A percentile compares a stretch with the other conserved stretches of the same genome.
These are phyloP conservation scores for Conchocele bisecta DNA, from an alignment of 2,888 invertebrate species.

Conservation along the genomic window DNA sequence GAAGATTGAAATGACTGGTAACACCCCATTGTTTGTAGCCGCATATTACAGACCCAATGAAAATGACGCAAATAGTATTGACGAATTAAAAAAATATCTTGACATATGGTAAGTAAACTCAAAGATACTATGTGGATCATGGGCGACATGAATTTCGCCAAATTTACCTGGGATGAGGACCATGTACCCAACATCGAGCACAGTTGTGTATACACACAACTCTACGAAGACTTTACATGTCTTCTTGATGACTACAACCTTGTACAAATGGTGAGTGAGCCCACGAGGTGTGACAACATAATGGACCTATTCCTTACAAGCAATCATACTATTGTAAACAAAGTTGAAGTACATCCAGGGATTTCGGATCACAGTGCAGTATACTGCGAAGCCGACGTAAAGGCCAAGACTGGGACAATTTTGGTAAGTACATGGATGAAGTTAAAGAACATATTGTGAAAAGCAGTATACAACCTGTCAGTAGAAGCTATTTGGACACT, in stretches of 20 bases:
- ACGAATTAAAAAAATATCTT: slow-evolving; percentile 13
- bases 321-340: slow-evolving; percentile 8
- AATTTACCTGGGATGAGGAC: slow-evolving; percentile 15
- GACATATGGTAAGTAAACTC: neutral
- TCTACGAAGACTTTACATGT: slow-evolving; percentile 11
- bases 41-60: slow-evolving; percentile 14
- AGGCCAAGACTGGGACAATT: slow-evolving; percentile 12
- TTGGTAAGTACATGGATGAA: neutral
- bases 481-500: slow-evolving; percentile 3
- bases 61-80: neutral
- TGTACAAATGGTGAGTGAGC: slow-evolving; percentile 14
- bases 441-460: neutral
- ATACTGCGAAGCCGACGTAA: neutral
- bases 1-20: neutral
- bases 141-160: slow-evolving; percentile 14
- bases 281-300: slow-evolving; percentile 14
- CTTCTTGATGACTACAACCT: slow-evolving; percentile 17
- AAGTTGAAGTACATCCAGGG: slow-evolving; percentile 5
- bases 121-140: slow-evolving; percentile 21
- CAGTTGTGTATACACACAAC: neutral
- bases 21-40: slow-evolving; percentile 16
- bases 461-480: neutral
- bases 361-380: slow-evolving; percentile 17
- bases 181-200: neutral
- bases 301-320: slow-evolving; percentile 20